Conservation (phyloP, 2,797 vertebrate genomes). For the Philypnodon macrostomus region DNA sequence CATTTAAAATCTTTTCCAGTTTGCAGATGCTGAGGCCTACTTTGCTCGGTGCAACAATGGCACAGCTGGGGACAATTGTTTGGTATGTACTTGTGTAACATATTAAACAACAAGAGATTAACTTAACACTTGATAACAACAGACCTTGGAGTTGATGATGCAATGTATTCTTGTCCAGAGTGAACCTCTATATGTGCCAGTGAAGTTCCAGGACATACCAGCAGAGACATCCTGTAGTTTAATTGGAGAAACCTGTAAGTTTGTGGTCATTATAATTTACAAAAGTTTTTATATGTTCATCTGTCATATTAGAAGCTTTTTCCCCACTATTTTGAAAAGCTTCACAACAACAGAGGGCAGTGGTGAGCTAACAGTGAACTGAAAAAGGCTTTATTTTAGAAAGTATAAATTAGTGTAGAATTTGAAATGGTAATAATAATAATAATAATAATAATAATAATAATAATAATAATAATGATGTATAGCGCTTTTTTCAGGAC, state of each 20-base stretch:
- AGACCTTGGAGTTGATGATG: neutral
- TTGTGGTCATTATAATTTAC: conserved; percentile 2
- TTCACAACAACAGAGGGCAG: conserved; percentile 41
- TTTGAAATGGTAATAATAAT: neutral
- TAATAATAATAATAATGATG: too few relatives aligned
- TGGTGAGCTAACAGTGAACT: conserved; percentile 18
- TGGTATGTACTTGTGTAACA: conserved; percentile 81
- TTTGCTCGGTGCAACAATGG: conserved; percentile 87
- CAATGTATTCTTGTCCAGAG: conserved; percentile 73
- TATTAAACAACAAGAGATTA: neutral
- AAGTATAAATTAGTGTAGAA: neutral
- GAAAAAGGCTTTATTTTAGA: neutral
- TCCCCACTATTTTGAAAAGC: neutral
- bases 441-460: too few relatives aligned
- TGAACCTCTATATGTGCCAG: conserved; percentile 93
- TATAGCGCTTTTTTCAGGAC: too few relatives aligned
- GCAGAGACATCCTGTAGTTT: conserved; percentile 77
- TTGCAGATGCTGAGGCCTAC: conserved; percentile 90
- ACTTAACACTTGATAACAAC: neutral
- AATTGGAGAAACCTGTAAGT: conserved; percentile 83
- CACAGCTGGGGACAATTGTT: conserved; percentile 80
- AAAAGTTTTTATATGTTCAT: too few relatives aligned
- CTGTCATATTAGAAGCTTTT: neutral
- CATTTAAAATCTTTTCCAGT: too few relatives aligned
- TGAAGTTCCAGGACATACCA: conserved; percentile 93